Evolutionary conservation across 2,797 vertebrate species (phyloP).

Genomic region (Alosa sapidissima): DNA sequence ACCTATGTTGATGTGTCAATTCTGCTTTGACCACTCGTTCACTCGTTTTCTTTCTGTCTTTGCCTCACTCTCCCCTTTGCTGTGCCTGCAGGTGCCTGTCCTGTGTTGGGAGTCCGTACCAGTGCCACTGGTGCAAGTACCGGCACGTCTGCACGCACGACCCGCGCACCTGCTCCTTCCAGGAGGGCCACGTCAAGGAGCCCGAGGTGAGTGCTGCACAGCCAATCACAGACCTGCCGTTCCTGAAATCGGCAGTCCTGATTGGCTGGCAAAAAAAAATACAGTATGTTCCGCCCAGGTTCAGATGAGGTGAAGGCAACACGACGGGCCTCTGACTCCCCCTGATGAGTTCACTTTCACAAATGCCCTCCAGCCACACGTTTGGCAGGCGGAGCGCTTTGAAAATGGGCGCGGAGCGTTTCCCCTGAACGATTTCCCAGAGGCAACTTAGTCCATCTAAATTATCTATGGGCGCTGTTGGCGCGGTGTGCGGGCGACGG

Average conservation of each 20-base stretch:
- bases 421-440: conserved; percentile 55
- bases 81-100: conserved; percentile 84
- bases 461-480: conserved; percentile 73
- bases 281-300: background rate
- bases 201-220: conserved; percentile 80
- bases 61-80: background rate
- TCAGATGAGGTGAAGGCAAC: conserved; percentile 20
- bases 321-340: background rate
- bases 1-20: background rate
- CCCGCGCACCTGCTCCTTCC: conserved; percentile 94
- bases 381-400: background rate
- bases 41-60: background rate
- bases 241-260: background rate
- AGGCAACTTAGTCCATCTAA: conserved; percentile 70
- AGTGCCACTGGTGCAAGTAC: conserved; percentile 99
- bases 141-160: conserved; percentile 95
- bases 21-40: background rate
- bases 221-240: background rate
- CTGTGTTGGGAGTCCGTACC: conserved; percentile 94
- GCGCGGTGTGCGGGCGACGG: conserved; percentile 46
- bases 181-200: conserved; percentile 92
- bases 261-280: conserved; percentile 25
- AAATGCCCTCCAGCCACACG: background rate
- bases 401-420: background rate
- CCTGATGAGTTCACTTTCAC: background rate